Percentiles rank a stretch among this genome's conserved stretches.
These are phyloP conservation scores for Ophion ellenae DNA, from an alignment of 2,888 invertebrate genomes.

Conservation along the genomic window DNA sequence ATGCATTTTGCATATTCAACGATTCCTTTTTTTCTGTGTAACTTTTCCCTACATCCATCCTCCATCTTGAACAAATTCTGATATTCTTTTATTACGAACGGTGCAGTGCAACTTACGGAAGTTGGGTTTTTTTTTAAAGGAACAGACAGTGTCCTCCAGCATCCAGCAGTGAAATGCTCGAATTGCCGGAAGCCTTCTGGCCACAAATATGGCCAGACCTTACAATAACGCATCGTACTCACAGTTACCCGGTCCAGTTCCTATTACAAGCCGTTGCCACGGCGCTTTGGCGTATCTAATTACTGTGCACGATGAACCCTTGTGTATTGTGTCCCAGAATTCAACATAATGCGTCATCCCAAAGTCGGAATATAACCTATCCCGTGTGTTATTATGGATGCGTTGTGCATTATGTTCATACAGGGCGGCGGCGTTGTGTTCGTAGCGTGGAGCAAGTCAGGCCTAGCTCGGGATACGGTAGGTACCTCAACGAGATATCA, in stretches of 20 bases:
- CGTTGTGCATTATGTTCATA: conserved; percentile 28
- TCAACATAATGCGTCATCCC: conserved; percentile 35
- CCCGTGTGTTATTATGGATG: conserved; percentile 12
- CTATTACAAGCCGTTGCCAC: background rate
- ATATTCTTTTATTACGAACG: too few species aligned
- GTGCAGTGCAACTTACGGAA: too few species aligned
- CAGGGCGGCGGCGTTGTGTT: conserved; percentile 46
- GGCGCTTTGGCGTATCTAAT: conserved; percentile 7
- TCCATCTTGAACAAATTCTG: too few species aligned
- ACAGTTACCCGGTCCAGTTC: background rate
- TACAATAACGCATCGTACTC: background rate
- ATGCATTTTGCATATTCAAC: too few species aligned
- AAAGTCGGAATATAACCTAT: conserved; percentile 32
- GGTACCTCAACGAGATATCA: conserved; percentile 52
- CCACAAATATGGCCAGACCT: too few species aligned
- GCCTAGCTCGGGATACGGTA: conserved; percentile 24
- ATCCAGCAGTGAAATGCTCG: too few species aligned
- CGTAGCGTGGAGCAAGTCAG: conserved; percentile 48
- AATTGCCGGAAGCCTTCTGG: too few species aligned
- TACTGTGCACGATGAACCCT: conserved; percentile 12
- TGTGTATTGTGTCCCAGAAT: conserved; percentile 28
- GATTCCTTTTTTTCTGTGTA: too few species aligned
- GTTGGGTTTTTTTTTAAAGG: too few species aligned
- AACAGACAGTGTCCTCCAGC: too few species aligned
- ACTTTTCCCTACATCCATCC: too few species aligned